Percentiles rank a stretch among this genome's conserved stretches.
Evolutionary conservation across 2,797 vertebrate species (phyloP).

Genomic region (Megalops cyprinoides): DNA sequence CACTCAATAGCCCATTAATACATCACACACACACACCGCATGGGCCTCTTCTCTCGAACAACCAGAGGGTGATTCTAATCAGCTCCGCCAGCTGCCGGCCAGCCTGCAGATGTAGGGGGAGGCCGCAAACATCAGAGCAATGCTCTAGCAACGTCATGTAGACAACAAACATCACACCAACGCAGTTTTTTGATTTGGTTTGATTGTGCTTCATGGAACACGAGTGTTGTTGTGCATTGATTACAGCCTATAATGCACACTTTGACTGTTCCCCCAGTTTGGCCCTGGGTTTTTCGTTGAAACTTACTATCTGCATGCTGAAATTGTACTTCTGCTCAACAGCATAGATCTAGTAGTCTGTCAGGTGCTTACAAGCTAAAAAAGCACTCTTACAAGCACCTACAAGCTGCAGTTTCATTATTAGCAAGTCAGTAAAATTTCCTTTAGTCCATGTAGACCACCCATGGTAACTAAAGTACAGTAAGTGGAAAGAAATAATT

Average conservation of each 20-base stretch:
- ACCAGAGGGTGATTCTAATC: constrained; percentile 89
- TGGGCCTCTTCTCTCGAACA: constrained; percentile 87
- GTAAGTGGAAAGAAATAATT: neutral
- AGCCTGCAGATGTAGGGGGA: constrained; percentile 41
- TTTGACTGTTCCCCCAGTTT: neutral
- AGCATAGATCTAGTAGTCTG: neutral
- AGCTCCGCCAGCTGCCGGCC: constrained; percentile 88
- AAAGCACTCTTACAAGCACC: constrained; percentile 1
- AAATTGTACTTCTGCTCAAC: neutral
- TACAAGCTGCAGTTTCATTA: neutral
- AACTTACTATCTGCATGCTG: neutral
- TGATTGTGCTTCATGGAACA: constrained; percentile 16
- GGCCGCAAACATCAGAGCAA: neutral
- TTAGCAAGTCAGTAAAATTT: neutral
- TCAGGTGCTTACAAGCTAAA: constrained; percentile 10
- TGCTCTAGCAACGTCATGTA: neutral
- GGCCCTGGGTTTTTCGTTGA: neutral
- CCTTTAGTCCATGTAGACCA: no score
- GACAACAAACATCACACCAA: constrained; percentile 13
- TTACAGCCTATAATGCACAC: constrained; percentile 10
- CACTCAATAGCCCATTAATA: constrained; percentile 91
- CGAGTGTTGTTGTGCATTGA: constrained; percentile 5
- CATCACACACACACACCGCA: constrained; percentile 73
- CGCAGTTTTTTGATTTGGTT: constrained; percentile 5
- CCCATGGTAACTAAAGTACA: neutral